Evolutionary conservation across 2,113 vertebrate genomes (phyloP), one percentile per base, ranked within the genome.

Genomic region (Ginglymostoma cirratum): DNA sequence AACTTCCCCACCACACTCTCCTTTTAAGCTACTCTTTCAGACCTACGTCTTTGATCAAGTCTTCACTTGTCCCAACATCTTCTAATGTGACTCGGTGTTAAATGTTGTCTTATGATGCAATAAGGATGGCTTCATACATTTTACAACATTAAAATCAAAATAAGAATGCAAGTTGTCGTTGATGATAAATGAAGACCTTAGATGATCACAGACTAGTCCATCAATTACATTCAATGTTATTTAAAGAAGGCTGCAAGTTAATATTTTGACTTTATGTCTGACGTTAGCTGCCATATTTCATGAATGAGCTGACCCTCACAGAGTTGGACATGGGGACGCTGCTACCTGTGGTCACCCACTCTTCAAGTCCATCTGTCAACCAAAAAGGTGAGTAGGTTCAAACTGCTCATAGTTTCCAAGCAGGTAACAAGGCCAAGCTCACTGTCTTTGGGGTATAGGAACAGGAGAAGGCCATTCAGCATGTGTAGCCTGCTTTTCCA

Each of bases 241-340:
- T 67, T n/a, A 38, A 76, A 93, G 65, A 93, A 93, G 89, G 19
- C n/a, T 0, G 0, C 0, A 5, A 30, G 66, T 30, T 14, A 70
- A 76, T 95, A n/a, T 21, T 83, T 27, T 0, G 0, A 0, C 85
- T 70, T 96, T 86, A 42, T 97, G 96, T 96, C 52, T 96, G 45
- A 67, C 19, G 94, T 8, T 97, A 99, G 98, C 96, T 99, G 96
- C 98, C 98, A 0, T 98, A 98, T 96, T 99, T 99, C 95, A 98
- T 99, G 98, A 98, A 99, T 0, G 98, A 98, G 96, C 97, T 99
- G 96, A 97, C 97, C 0, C 97, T 99, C 96, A 98, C 98, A 0
- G 98, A 98, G 96, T 96, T 99, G 97, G 98, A 99, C 96, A 98
- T 99, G 98, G 98, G 98, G 95, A 97, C 97, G 5, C 98, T 97